Evolutionary conservation across 2,888 invertebrate genomes (phyloP).

Genomic region (Choreutis nemorana): DNA sequence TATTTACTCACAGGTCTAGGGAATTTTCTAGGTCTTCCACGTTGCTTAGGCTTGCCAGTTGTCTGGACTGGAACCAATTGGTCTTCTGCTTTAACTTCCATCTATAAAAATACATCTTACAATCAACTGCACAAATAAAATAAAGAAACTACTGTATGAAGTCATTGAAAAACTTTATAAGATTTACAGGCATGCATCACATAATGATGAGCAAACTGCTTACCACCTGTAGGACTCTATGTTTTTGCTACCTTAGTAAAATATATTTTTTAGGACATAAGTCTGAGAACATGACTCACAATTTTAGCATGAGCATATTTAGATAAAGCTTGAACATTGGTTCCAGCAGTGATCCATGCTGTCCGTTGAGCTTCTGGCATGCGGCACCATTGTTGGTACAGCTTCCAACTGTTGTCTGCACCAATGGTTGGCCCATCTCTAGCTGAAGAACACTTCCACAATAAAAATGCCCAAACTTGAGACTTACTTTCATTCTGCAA

Average conservation of each 20-base stretch:
- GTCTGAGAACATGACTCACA: too few species aligned
- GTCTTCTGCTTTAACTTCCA: conserved; percentile 52
- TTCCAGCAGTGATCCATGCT: conserved; percentile 82
- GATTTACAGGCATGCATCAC: too few species aligned
- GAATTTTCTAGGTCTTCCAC: conserved; percentile 49
- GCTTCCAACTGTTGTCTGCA: conserved; percentile 75
- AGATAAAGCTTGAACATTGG: conserved; percentile 75
- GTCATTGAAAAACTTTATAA: not conserved
- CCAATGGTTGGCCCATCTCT: conserved; percentile 53
- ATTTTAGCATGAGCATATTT: conserved; percentile 74
- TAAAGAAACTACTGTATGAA: too few species aligned
- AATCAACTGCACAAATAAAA: too few species aligned
- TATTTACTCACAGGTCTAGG: too few species aligned
- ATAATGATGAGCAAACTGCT: too few species aligned
- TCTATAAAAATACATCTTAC: conserved; percentile 27
- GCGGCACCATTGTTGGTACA: conserved; percentile 86
- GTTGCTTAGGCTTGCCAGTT: conserved; percentile 29
- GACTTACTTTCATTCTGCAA: conserved; percentile 77
- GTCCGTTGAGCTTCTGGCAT: conserved; percentile 77
- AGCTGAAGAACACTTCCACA: conserved; percentile 74
- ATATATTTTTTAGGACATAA: too few species aligned
- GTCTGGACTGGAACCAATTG: conserved; percentile 47
- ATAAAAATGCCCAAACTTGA: conserved; percentile 84
- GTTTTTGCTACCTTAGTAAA: too few species aligned
- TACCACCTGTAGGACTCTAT: too few species aligned